Percentiles rank a stretch among this genome's conserved stretches.
phyloP scores from a whole-genome alignment of 2,797 vertebrate species.

The Cercopithecus neglectus region DNA sequence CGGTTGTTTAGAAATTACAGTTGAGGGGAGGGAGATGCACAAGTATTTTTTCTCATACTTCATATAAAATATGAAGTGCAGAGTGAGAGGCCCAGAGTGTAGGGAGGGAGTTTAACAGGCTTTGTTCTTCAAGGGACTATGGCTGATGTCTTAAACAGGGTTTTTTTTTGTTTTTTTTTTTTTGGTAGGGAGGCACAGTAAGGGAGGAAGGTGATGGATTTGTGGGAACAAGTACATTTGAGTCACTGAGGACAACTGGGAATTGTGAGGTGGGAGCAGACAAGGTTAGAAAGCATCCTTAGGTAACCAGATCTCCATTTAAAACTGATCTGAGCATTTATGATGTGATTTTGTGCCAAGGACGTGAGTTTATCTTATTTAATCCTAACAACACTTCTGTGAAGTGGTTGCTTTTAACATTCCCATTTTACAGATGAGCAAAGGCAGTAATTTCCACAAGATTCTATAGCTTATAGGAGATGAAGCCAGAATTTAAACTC shows the following conservation, averaged over 20 bases:
- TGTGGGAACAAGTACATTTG: not conserved
- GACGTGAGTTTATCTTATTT: not conserved
- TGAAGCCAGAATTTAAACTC: not conserved
- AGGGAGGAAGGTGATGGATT: not conserved
- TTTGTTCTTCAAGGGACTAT: not conserved
- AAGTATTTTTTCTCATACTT: not conserved
- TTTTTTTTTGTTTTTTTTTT: not conserved
- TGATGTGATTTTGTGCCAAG: not conserved
- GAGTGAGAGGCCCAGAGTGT: not conserved
- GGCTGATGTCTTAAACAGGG: not conserved
- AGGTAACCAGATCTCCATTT: not conserved
- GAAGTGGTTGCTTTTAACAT: not conserved
- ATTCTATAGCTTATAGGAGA: not conserved
- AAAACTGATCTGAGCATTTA: not conserved
- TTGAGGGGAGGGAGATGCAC: not conserved
- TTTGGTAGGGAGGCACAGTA: not conserved
- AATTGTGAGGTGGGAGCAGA: no score
- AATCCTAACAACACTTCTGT: not conserved
- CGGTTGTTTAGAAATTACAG: not conserved
- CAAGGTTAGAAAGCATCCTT: not conserved
- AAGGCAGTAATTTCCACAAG: not conserved
- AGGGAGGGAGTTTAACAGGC: not conserved
- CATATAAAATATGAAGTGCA: not conserved
- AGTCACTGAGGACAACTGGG: not conserved
- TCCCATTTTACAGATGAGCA: not conserved